Percentiles rank a stretch among this genome's conserved stretches.
These are phyloP conservation scores for Drosophila histrio DNA, from an alignment of 2,888 invertebrate species.

Conservation along the genomic window DNA sequence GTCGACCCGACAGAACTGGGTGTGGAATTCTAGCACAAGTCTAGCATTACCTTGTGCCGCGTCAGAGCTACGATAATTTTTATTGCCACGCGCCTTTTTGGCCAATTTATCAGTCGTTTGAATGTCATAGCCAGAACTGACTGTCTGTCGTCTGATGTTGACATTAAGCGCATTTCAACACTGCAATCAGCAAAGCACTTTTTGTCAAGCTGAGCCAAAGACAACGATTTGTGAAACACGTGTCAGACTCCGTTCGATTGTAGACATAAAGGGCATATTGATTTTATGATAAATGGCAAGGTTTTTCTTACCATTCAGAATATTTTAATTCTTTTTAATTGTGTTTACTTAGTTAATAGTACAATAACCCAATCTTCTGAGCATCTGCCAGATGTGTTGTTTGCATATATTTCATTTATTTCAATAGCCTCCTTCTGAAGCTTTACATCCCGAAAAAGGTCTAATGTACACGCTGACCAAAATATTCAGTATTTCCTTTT, in stretches of 20 bases:
- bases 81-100: constrained; percentile 74
- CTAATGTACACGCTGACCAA: constrained; percentile 42
- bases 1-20: constrained; percentile 50
- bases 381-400: neutral
- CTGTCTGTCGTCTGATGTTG: constrained; percentile 41
- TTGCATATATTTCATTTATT: neutral
- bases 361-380: neutral
- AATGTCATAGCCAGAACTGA: constrained; percentile 63
- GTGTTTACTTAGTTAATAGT: neutral
- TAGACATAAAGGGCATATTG: constrained; percentile 12
- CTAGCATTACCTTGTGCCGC: constrained; percentile 64
- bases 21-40: constrained; percentile 60
- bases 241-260: constrained; percentile 13
- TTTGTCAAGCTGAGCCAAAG: constrained; percentile 30
- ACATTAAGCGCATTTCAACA: constrained; percentile 71
- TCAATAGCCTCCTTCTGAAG: too few species aligned
- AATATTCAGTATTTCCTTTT: neutral
- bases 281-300: constrained; percentile 5
- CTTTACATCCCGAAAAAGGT: constrained; percentile 35
- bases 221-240: constrained; percentile 24
- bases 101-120: constrained; percentile 63
- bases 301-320: neutral
- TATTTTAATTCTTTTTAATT: neutral
- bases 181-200: constrained; percentile 38
- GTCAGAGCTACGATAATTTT: constrained; percentile 47